phyloP scores from a whole-genome alignment of 2,888 invertebrate genomes.

The Drosophila helvetica region DNA sequence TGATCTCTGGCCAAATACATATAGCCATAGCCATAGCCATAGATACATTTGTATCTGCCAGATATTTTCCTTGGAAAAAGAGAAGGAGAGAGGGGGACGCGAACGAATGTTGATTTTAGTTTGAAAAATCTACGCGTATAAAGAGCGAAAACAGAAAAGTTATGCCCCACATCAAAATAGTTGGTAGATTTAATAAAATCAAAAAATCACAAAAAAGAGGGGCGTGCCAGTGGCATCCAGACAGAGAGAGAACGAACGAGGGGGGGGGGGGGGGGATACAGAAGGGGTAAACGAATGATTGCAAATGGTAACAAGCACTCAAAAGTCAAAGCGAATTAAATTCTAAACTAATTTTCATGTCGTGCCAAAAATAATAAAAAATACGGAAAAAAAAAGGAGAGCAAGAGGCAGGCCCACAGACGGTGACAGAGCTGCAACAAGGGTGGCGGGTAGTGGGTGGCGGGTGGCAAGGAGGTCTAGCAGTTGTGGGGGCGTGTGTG shows the following conservation, averaged over 20 bases:
- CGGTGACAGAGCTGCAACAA: conserved; percentile 18
- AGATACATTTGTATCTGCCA: not conserved
- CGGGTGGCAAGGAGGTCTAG: conserved; percentile 1
- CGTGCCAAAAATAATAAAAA: conserved; percentile 79
- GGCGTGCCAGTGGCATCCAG: conserved; percentile 16
- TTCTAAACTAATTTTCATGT: conserved; percentile 78
- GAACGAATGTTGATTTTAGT: conserved; percentile 14
- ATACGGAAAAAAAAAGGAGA: conserved; percentile 13
- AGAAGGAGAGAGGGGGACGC: too few relatives aligned
- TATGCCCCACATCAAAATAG: conserved; percentile 44
- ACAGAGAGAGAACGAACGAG: not conserved
- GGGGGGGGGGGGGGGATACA: not conserved
- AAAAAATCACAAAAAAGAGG: conserved; percentile 47
- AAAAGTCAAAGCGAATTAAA: conserved; percentile 77
- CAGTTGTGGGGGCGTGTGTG: conserved; percentile 12
- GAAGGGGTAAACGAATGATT: conserved; percentile 15
- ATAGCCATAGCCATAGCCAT: too few relatives aligned
- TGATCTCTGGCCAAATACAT: not conserved
- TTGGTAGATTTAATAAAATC: conserved; percentile 52
- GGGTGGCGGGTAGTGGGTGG: not conserved
- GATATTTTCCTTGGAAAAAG: not conserved
- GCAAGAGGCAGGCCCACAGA: conserved; percentile 7
- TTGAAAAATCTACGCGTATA: conserved; percentile 7
- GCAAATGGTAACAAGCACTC: conserved; percentile 77
- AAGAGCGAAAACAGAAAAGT: conserved; percentile 25